Evolutionary conservation across 2,888 invertebrate species (phyloP).

Genomic region (Drosophila melanosoma): DNA sequence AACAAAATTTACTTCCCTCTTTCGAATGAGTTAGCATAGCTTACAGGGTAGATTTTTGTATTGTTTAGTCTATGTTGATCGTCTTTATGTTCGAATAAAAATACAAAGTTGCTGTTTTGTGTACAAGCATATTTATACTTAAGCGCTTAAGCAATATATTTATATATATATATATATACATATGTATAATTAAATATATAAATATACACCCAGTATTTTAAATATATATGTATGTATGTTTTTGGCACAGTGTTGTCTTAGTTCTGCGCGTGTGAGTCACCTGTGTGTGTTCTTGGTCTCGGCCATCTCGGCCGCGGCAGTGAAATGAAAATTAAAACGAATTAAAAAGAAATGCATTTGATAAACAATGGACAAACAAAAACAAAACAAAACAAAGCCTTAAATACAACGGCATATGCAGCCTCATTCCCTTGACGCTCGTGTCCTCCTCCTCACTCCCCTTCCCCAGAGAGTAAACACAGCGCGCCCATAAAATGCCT

Average conservation of each 20-base stretch:
- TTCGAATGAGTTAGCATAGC: background rate
- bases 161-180: background rate
- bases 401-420: slow-evolving; percentile 22
- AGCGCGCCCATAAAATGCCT: slow-evolving; percentile 48
- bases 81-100: background rate
- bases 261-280: slow-evolving; percentile 60
- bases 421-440: slow-evolving; percentile 8
- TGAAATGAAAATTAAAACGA: slow-evolving; percentile 61
- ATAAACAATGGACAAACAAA: slow-evolving; percentile 45
- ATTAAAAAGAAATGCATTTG: slow-evolving; percentile 63
- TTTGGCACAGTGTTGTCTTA: slow-evolving; percentile 59
- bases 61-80: background rate
- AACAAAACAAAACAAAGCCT: slow-evolving; percentile 23
- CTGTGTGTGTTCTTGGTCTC: slow-evolving; percentile 59
- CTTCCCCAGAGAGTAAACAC: slow-evolving; percentile 38
- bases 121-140: background rate
- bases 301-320: slow-evolving; percentile 70
- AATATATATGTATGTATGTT: slow-evolving; percentile 21
- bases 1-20: background rate
- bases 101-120: slow-evolving; percentile 10
- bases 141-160: background rate
- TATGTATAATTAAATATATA: slow-evolving; percentile 35
- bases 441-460: background rate
- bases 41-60: slow-evolving; percentile 8
- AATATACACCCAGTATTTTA: slow-evolving; percentile 22